Evolutionary conservation across 2,797 vertebrate species (phyloP).

Genomic region (Sebastes reedi): DNA sequence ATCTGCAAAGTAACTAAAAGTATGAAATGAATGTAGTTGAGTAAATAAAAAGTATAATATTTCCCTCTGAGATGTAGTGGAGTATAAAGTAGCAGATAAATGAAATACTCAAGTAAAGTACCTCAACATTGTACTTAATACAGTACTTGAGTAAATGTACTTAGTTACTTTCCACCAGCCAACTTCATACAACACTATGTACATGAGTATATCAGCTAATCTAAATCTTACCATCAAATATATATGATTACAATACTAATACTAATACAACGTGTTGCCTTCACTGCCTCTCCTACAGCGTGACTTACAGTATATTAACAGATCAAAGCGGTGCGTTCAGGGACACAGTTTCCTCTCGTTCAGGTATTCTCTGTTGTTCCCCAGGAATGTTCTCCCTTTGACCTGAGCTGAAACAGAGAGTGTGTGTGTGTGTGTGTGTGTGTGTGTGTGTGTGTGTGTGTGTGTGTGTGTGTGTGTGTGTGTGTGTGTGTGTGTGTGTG

Average conservation of each 20-base stretch:
- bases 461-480: not conserved
- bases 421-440: no score
- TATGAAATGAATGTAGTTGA: not conserved
- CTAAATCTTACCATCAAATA: not conserved
- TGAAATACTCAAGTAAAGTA: not conserved
- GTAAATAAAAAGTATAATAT: no score
- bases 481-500: not conserved
- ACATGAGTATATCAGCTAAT: not conserved
- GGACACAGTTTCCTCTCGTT: not conserved
- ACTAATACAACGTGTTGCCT: not conserved
- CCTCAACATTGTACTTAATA: not conserved
- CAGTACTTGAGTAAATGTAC: not conserved
- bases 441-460: no score
- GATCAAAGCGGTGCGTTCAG: not conserved
- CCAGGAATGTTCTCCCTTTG: constrained; percentile 53
- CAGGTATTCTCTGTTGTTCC: constrained; percentile 26
- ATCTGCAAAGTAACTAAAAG: not conserved
- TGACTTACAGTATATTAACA: not conserved
- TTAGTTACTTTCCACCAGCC: not conserved
- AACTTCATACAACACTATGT: not conserved
- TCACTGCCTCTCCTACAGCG: not conserved
- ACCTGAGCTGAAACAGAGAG: constrained; percentile 8
- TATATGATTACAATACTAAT: not conserved
- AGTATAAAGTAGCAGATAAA: not conserved
- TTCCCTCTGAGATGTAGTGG: not conserved